Base-by-base conservation (phyloP, 1,140 invertebrate species). In the Batillaria attramentaria region DNA sequence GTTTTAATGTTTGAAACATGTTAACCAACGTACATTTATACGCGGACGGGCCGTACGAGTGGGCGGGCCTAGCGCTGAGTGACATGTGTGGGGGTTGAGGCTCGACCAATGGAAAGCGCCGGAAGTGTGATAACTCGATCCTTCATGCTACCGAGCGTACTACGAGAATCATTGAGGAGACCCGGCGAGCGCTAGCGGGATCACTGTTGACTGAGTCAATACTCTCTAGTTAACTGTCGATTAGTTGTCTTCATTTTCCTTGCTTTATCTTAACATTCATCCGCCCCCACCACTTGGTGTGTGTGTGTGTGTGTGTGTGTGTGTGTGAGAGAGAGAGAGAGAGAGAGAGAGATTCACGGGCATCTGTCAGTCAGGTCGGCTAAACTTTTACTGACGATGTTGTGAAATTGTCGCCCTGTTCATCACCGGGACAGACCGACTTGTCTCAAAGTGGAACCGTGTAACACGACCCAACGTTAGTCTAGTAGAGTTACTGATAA, bases 1-100 rank as follows among this genome's bases (percentile, higher is more conserved):
- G 68, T 70, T 70, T 70, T 16, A 70, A 70, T 70, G 68, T 39
- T 70, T 70, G 68, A 42, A 70, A n/a, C 3, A 35, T 18, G 41
- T n/a, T n/a, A 39, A 39, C 20, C 35, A 41, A 42, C 18, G 39
- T 4, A 13, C 68, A 24, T 41, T 70, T 70, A 70, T 70, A 70
- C 13, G 3, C 6, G n/a, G n/a, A n/a, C n/a, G n/a, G n/a, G n/a
- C n/a, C n/a, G n/a, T 41, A 13, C 4, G 31, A 18, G 68, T 16
- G 37, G 68, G 35, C 37, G 39, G 10, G 1, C 10, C 24, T 39
- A 6, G 37, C 2, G 5, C 16, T 70, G 68, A 70, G 35, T 70
- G 68, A 70, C 68, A 42, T 1, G 1, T 18, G 28, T 41, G 20
- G 28, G 8, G 5, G 20, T 37, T 35, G 39, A 2, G 39, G 1